phyloP scores from a whole-genome alignment of 2,888 invertebrate genomes.

The Acanthoscelides obtectus region DNA sequence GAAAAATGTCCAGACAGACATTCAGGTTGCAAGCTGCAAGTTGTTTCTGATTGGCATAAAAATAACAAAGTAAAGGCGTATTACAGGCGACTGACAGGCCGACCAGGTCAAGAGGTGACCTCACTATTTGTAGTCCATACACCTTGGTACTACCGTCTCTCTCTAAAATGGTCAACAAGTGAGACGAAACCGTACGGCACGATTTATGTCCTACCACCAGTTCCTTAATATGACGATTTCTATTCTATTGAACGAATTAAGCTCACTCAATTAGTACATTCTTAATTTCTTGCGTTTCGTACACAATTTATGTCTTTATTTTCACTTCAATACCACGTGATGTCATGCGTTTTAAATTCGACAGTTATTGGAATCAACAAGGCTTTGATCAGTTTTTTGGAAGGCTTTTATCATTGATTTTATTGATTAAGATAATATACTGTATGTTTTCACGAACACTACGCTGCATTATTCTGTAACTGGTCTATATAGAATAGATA shows the following conservation, averaged over 20 bases:
- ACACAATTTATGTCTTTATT: conserved; percentile 39
- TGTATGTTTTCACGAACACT: too few species aligned
- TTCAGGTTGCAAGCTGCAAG: too few species aligned
- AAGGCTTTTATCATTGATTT: not conserved
- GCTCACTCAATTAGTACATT: conserved; percentile 42
- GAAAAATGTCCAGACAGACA: too few species aligned
- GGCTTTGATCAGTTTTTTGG: not conserved
- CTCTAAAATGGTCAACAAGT: not conserved
- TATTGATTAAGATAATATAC: not conserved
- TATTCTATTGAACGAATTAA: conserved; percentile 41
- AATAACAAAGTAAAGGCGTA: too few species aligned
- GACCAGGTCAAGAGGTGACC: too few species aligned
- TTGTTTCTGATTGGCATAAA: too few species aligned
- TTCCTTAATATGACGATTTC: conserved; percentile 43
- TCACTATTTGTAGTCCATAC: too few species aligned
- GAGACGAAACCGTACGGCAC: conserved; percentile 15
- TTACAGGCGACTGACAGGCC: too few species aligned
- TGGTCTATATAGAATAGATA: too few species aligned
- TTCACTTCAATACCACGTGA: conserved; percentile 12
- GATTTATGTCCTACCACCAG: conserved; percentile 31
- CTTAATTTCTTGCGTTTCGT: conserved; percentile 38
- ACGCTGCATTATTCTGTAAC: too few species aligned
- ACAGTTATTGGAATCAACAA: not conserved
- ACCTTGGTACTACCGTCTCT: too few species aligned
- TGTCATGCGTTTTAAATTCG: not conserved